These are phyloP conservation scores for Neuroterus valhalla DNA, from an alignment of 1,140 invertebrate species.

Conservation along the genomic window DNA sequence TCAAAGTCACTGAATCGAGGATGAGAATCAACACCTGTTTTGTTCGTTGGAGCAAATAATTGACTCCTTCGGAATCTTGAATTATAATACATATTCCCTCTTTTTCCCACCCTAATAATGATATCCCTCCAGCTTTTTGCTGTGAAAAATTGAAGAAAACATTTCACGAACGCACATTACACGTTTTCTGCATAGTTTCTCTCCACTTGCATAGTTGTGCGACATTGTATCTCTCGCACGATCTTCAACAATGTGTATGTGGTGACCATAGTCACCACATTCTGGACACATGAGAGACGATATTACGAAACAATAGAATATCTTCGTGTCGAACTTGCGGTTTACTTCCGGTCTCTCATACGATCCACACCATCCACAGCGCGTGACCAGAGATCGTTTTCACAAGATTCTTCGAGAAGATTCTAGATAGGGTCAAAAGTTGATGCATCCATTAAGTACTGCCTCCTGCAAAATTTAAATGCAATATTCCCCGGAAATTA, in stretches of 20 bases:
- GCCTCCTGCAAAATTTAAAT: no score
- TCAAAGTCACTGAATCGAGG: no score
- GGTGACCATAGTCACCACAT: not conserved
- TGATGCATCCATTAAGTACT: slow-evolving; percentile 17
- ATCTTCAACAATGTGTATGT: slow-evolving; percentile 19
- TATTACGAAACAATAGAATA: slow-evolving; percentile 40
- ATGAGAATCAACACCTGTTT: no score
- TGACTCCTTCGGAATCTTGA: no score
- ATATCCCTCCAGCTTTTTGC: not conserved
- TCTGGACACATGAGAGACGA: slow-evolving; percentile 6
- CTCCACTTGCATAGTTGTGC: not conserved
- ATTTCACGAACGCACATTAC: not conserved
- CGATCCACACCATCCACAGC: slow-evolving; percentile 43
- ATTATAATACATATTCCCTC: no score
- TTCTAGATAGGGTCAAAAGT: slow-evolving; percentile 50
- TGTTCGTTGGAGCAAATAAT: no score
- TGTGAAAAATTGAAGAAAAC: not conserved
- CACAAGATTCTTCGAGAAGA: slow-evolving; percentile 46
- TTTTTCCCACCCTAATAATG: not conserved
- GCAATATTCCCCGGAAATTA: no score
- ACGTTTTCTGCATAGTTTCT: not conserved
- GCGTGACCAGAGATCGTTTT: slow-evolving; percentile 55
- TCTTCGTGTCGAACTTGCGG: slow-evolving; percentile 26
- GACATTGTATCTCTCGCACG: slow-evolving; percentile 16
- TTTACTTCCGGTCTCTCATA: slow-evolving; percentile 44